Conservation (phyloP, 2,888 invertebrate species). For the Amphimallon solstitiale region DNA sequence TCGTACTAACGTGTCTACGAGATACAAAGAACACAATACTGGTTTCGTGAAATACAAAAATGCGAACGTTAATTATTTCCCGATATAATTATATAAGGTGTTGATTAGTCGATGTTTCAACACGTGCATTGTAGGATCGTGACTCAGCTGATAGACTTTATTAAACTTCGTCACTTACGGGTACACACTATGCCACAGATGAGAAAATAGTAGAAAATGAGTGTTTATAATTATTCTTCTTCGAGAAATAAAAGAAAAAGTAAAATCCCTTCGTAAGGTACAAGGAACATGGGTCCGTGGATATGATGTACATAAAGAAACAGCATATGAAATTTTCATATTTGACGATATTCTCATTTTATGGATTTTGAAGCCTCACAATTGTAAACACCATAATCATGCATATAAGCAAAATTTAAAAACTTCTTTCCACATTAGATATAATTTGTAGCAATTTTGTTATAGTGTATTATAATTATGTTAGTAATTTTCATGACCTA, state of each 20-base stretch:
- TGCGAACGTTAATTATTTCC: slow-evolving; percentile 48
- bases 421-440: no score
- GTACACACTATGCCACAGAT: slow-evolving; percentile 9
- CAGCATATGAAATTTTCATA: no score
- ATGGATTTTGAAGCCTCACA: no score
- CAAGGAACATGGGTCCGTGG: slow-evolving; percentile 1
- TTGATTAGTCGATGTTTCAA: slow-evolving; percentile 50
- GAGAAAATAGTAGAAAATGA: slow-evolving; percentile 47
- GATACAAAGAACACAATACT: slow-evolving; percentile 23
- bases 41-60: slow-evolving; percentile 40
- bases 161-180: slow-evolving; percentile 49
- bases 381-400: no score
- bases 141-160: slow-evolving; percentile 48
- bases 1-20: neutral
- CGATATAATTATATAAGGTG: slow-evolving; percentile 49
- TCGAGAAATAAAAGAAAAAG: slow-evolving; percentile 35
- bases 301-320: slow-evolving; percentile 4
- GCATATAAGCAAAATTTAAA: no score
- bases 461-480: no score
- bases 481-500: no score
- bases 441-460: no score
- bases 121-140: slow-evolving; percentile 48
- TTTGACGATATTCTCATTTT: no score
- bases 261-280: slow-evolving; percentile 1
- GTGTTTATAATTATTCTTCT: slow-evolving; percentile 42